phyloP scores from a whole-genome alignment of 2,797 vertebrate genomes.

The Platyrinchus mystaceus region DNA sequence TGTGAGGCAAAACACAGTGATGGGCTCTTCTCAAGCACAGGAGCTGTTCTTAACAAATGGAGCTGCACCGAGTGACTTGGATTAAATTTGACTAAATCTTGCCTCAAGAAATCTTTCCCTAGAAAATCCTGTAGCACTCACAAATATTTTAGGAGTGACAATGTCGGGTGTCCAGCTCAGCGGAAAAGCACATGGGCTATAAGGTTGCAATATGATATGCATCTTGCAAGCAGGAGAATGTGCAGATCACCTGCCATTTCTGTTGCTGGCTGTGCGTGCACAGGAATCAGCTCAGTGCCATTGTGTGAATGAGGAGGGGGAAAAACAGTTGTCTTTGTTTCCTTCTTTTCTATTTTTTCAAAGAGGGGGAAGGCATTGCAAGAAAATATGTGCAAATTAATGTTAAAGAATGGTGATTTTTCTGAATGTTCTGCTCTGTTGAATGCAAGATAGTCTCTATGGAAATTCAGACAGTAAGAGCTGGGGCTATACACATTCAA shows the following conservation, averaged over 20 bases:
- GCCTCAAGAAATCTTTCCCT: slow-evolving; percentile 58
- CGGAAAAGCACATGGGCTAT: background rate
- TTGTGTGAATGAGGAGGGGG: background rate
- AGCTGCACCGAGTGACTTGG: slow-evolving; percentile 30
- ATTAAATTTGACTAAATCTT: slow-evolving; percentile 66
- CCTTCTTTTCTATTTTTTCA: background rate
- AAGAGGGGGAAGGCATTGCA: background rate
- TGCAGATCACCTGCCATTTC: background rate
- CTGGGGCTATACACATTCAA: background rate
- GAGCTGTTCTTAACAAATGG: slow-evolving; percentile 48
- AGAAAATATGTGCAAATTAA: slow-evolving; percentile 17
- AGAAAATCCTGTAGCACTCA: slow-evolving; percentile 62
- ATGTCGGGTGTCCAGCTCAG: slow-evolving; percentile 38
- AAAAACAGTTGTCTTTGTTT: background rate
- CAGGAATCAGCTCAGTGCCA: background rate
- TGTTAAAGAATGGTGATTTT: slow-evolving; percentile 20
- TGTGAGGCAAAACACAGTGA: slow-evolving; percentile 33
- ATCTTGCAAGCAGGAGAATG: background rate
- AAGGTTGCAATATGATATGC: background rate
- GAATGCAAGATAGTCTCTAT: background rate
- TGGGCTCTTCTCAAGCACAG: slow-evolving; percentile 11
- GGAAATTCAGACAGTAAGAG: slow-evolving; percentile 10
- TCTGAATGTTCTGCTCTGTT: background rate
- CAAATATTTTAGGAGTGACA: slow-evolving; percentile 50
- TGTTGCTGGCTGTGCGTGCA: background rate